Evolutionary conservation across 2,113 vertebrate species (phyloP).

Genomic region (Anseranas semipalmata): DNA sequence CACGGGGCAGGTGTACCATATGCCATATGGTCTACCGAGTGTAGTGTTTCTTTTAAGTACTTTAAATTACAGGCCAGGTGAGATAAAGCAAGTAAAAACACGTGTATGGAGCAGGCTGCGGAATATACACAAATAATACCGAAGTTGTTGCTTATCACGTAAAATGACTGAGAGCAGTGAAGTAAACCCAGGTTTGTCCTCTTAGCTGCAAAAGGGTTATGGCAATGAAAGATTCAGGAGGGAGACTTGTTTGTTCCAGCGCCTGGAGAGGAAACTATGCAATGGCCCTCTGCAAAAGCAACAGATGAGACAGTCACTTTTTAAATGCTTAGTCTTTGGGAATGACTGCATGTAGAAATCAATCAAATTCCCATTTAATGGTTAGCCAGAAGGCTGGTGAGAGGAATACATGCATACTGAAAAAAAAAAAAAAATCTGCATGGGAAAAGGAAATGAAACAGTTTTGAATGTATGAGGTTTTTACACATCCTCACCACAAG

Average conservation of each 20-base stretch:
- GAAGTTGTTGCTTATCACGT: not conserved
- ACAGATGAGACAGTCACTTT: not conserved
- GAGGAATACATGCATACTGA: not conserved
- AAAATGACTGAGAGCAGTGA: not conserved
- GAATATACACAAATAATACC: not conserved
- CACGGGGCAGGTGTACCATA: conserved; percentile 81
- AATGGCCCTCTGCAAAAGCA: not conserved
- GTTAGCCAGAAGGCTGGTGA: not conserved
- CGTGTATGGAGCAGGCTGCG: not conserved
- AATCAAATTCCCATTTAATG: not conserved
- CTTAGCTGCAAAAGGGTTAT: not conserved
- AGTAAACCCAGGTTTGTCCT: not conserved
- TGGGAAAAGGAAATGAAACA: not conserved
- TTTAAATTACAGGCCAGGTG: conserved; percentile 77
- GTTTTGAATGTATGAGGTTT: not conserved
- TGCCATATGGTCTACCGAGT: conserved; percentile 81
- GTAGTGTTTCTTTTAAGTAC: conserved; percentile 68
- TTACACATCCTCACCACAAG: not conserved
- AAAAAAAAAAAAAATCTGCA: not conserved
- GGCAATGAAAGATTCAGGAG: not conserved
- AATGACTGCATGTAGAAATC: not conserved
- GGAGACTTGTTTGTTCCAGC: not conserved
- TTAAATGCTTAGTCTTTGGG: not conserved
- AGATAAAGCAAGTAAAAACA: conserved; percentile 58
- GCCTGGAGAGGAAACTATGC: conserved; percentile 17